phyloP scores from a whole-genome alignment of 2,888 invertebrate genomes.

The Melolontha melolontha region DNA sequence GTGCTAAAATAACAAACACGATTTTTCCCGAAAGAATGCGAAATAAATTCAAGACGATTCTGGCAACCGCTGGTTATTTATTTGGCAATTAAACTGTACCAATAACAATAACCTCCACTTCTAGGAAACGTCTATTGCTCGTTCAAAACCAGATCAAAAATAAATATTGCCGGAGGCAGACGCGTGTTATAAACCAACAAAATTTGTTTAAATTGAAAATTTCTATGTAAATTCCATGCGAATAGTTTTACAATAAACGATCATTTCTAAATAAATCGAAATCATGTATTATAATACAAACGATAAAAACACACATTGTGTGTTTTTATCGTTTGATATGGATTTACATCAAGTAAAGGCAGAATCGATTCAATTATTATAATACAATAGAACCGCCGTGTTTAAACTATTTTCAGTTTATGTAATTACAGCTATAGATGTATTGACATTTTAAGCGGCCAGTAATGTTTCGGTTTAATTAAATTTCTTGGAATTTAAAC shows the following conservation, averaged over 20 bases:
- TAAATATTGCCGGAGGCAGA: conserved; percentile 16
- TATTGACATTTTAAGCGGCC: no score
- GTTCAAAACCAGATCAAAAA: conserved; percentile 19
- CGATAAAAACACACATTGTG: no score
- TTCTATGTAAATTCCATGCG: conserved; percentile 4
- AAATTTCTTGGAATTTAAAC: no score
- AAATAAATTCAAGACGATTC: conserved; percentile 6
- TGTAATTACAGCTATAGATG: no score
- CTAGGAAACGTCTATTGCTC: conserved; percentile 13
- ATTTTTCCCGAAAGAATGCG: not conserved
- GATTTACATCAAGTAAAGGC: no score
- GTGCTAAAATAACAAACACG: conserved; percentile 1
- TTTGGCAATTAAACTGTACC: not conserved
- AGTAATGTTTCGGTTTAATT: no score
- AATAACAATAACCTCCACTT: conserved; percentile 19
- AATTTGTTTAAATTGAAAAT: conserved; percentile 25
- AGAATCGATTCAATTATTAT: no score
- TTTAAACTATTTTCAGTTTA: no score
- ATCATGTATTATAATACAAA: no score
- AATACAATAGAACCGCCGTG: no score
- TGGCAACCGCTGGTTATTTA: conserved; percentile 10
- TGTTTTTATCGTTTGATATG: no score
- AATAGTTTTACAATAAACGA: conserved; percentile 15
- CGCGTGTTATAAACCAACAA: not conserved
- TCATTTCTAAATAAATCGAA: not conserved